phyloP scores from a whole-genome alignment of 2,113 vertebrate genomes.

The Myiopsitta monachus region DNA sequence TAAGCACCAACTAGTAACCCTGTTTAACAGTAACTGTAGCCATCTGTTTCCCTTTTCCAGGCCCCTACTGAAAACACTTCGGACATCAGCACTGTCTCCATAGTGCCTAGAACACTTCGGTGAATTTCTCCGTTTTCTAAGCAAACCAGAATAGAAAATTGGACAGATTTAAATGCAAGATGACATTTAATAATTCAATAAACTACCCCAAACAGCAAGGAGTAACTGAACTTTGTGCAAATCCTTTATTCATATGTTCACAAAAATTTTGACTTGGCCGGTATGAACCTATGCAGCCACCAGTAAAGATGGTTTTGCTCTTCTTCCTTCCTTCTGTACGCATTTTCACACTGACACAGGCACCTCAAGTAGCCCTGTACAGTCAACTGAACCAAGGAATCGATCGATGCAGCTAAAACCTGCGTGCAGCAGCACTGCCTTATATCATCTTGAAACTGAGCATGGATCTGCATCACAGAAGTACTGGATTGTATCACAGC shows the following conservation, averaged over 20 bases:
- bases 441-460: neutral
- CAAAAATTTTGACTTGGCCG: neutral
- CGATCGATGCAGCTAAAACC: neutral
- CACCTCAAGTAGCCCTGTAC: neutral
- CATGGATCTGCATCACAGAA: neutral
- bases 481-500: neutral
- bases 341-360: neutral
- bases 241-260: neutral
- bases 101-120: constrained; percentile 41
- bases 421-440: neutral
- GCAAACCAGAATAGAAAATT: constrained; percentile 58
- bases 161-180: constrained; percentile 50
- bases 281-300: neutral
- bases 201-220: constrained; percentile 13
- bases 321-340: neutral
- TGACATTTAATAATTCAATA: constrained; percentile 59
- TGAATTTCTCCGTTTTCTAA: constrained; percentile 25
- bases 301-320: neutral
- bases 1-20: neutral
- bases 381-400: neutral
- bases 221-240: constrained; percentile 1
- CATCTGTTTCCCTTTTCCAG: constrained; percentile 32
- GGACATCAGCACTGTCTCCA: constrained; percentile 16
- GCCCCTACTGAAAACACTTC: constrained; percentile 17
- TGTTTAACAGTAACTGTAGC: neutral